Base-by-base conservation (phyloP, 2,888 invertebrate species). In the Prenolepis imparis region DNA sequence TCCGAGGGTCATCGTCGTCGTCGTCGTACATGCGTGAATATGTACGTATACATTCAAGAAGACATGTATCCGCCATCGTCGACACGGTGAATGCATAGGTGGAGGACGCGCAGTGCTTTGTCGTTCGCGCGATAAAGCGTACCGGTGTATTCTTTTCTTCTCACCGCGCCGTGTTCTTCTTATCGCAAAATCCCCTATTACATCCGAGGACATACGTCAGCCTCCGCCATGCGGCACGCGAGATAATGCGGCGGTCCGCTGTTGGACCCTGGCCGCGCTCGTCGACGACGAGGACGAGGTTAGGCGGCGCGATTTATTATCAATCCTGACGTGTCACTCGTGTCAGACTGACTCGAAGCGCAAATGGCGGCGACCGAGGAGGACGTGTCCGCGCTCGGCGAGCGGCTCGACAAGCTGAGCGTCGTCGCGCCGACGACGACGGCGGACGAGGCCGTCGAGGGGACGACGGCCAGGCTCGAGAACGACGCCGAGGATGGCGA, bases 291-390 rank as follows among this genome's bases (percentile, higher is more conserved):
- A 11, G 15, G 12, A 59, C 61, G 39, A 77, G 75, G 52, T 78
- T 78, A 78, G 36, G 59, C 6, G 44, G 44, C 41, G 32, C 44
- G 44, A 68, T 24, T 86, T 74, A 83, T 82, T 52, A 85, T 59
- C 84, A 82, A 74, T 72, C 82, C 61, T 87, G 92, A 92, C 92
- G 92, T 92, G 91, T 92, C 91, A 91, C n/a, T n/a, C n/a, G 92
- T 92, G 91, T 92, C 91, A 91, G n/a, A n/a, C n/a, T n/a, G 18
- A 83, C 86, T 86, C 82, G 87, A 89, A n/a, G 89, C 90, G 89
- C 92, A 93, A 94, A 94, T 94, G 94, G 94, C 94, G 91, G 91
- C 94, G 91, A 90, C 92, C 18, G 78, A 80, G 74, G 91, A 92
- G 84, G 90, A 93, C 72, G 90, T 91, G 84, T 88, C 92, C 83